Percentiles rank a stretch among this genome's conserved stretches.
phyloP scores from a whole-genome alignment of 2,888 invertebrate species.

The Drosophila borborema region DNA sequence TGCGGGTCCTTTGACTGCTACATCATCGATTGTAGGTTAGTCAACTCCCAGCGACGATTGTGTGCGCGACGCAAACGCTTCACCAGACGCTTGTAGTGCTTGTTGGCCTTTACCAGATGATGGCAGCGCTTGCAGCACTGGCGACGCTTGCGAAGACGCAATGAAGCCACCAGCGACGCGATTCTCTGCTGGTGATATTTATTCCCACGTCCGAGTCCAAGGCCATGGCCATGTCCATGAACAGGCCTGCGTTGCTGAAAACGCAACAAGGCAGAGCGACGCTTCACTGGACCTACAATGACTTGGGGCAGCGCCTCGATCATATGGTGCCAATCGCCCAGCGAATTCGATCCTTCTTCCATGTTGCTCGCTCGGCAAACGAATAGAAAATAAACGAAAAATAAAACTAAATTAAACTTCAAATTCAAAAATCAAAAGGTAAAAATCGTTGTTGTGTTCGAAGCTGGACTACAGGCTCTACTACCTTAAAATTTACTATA shows the following conservation, averaged over 20 bases:
- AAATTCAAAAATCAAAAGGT: not conserved
- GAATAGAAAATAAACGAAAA: not conserved
- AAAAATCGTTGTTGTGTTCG: not conserved
- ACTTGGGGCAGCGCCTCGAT: not conserved
- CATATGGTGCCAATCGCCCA: not conserved
- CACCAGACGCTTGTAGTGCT: not conserved
- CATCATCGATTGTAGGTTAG: not conserved
- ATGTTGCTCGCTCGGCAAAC: not conserved
- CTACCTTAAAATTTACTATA: not conserved
- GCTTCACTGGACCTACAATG: rapidly evolving
- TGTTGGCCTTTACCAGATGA: not conserved
- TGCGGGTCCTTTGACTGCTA: not conserved
- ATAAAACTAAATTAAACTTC: not conserved
- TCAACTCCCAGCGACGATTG: not conserved
- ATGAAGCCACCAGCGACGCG: not conserved
- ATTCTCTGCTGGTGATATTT: too few relatives aligned
- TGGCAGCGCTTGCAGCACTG: not conserved
- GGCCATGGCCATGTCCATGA: not conserved
- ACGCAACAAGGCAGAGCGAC: not conserved
- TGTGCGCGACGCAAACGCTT: not conserved
- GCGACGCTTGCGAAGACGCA: not conserved
- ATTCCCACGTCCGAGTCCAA: not conserved
- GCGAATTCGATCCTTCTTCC: not conserved
- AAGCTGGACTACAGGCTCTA: not conserved
- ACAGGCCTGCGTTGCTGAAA: slow-evolving; percentile 1